These are phyloP conservation scores for Megaustenia siamemsis DNA, from an alignment of 2,888 invertebrate genomes.

Conservation along the genomic window DNA sequence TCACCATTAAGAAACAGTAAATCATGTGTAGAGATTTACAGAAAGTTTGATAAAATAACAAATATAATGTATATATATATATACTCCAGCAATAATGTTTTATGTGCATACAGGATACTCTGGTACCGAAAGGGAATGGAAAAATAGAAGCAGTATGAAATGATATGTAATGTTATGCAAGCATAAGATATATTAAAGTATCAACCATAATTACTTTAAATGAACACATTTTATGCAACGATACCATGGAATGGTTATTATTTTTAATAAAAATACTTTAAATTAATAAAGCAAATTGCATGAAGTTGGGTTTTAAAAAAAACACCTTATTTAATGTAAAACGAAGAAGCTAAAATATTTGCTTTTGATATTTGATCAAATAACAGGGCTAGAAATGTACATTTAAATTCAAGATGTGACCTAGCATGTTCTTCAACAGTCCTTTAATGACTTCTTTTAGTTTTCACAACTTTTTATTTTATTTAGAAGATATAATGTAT, in stretches of 20 bases:
- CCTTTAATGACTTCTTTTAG: no score
- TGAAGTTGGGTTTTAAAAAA: no score
- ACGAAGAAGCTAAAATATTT: no score
- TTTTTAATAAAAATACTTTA: background rate
- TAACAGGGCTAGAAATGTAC: no score
- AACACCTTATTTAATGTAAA: no score
- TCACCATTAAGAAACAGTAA: background rate
- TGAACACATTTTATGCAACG: background rate
- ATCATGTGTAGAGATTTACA: background rate
- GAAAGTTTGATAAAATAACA: background rate
- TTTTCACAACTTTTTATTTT: no score
- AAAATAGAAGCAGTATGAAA: background rate
- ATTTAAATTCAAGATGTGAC: no score
- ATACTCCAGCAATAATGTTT: background rate
- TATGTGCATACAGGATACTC: background rate
- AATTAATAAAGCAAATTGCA: no score
- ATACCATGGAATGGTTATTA: background rate
- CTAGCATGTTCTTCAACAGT: no score
- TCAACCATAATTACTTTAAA: background rate
- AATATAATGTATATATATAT: background rate
- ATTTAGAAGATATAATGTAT: no score
- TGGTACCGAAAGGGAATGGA: background rate
- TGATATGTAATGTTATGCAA: constrained; percentile 4
- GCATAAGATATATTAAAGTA: background rate
- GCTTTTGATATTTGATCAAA: no score